A percentile compares a stretch with the other conserved stretches of the same genome.
phyloP scores from a whole-genome alignment of 2,888 invertebrate genomes.

The Leucozona laternaria region DNA sequence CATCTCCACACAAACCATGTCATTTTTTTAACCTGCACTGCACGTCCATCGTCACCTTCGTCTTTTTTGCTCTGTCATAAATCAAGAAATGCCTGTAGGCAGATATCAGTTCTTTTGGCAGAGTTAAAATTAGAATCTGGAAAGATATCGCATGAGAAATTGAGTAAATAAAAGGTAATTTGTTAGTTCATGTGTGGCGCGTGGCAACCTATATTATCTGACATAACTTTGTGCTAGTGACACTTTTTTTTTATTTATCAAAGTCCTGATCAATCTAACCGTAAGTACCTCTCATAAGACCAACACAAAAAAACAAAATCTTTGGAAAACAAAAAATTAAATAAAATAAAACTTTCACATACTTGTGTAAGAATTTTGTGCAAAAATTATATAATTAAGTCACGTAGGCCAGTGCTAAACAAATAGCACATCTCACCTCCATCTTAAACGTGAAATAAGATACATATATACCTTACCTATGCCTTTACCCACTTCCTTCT shows the following conservation, averaged over 20 bases:
- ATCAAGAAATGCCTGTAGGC: slow-evolving; percentile 6
- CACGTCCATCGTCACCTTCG: slow-evolving; percentile 3
- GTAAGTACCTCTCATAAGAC: slow-evolving; percentile 17
- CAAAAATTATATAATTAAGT: slow-evolving; percentile 73
- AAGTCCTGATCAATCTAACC: slow-evolving; percentile 35
- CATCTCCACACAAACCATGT: neutral
- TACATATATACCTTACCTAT: slow-evolving; percentile 21
- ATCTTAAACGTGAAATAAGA: slow-evolving; percentile 67
- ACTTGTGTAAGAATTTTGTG: slow-evolving; percentile 40
- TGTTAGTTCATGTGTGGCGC: slow-evolving; percentile 28
- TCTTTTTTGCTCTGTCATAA: neutral
- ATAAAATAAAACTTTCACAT: slow-evolving; percentile 35
- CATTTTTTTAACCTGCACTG: neutral
- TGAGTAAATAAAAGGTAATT: slow-evolving; percentile 31
- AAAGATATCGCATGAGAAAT: slow-evolving; percentile 29
- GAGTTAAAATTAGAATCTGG: neutral
- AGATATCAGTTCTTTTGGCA: neutral
- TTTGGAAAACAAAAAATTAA: neutral
- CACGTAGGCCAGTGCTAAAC: slow-evolving; percentile 68
- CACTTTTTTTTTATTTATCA: slow-evolving; percentile 5
- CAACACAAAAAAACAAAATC: slow-evolving; percentile 19
- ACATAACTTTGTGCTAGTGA: slow-evolving; percentile 17
- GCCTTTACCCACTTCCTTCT: neutral
- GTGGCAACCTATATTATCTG: slow-evolving; percentile 23
- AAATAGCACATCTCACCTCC: slow-evolving; percentile 71